These are phyloP conservation scores for Beroe forskalii DNA, from an alignment of 37 sponge, comb jelly and placozoan genomes.

Conservation along the genomic window DNA sequence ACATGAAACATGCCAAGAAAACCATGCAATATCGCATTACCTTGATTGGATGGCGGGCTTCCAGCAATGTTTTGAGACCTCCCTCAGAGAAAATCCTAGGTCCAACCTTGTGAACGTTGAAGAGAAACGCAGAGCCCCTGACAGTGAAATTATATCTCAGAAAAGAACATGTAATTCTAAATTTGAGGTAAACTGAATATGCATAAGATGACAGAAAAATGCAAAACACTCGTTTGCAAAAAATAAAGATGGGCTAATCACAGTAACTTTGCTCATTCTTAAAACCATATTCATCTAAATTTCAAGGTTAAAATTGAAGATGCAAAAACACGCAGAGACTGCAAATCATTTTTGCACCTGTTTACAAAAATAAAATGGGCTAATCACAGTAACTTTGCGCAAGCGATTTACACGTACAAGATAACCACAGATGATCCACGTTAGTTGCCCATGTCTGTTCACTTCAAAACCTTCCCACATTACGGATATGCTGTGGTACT, in stretches of 20 bases:
- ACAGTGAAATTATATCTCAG: neutral
- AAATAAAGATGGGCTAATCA: neutral
- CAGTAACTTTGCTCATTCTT: no score
- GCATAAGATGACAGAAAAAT: neutral
- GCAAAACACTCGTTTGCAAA: neutral
- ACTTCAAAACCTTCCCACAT: constrained; percentile 53
- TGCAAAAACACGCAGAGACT: no score
- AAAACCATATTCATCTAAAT: no score
- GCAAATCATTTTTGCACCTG: no score
- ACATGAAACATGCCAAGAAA: no score
- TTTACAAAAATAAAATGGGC: no score
- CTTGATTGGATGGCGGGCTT: constrained; percentile 38
- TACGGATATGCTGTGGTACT: constrained; percentile 14
- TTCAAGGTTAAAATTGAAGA: no score
- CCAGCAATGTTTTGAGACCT: constrained; percentile 18
- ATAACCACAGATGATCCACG: constrained; percentile 49
- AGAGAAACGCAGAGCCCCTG: constrained; percentile 19
- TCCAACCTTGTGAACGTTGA: constrained; percentile 7
- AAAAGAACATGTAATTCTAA: no score
- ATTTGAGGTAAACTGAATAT: neutral
- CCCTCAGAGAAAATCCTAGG: neutral
- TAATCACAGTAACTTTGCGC: no score
- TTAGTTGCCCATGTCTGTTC: constrained; percentile 14
- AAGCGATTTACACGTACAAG: no score
- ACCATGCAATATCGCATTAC: no score